phyloP scores from a whole-genome alignment of 1,140 invertebrate genomes.

The Paracyclopina nana region DNA sequence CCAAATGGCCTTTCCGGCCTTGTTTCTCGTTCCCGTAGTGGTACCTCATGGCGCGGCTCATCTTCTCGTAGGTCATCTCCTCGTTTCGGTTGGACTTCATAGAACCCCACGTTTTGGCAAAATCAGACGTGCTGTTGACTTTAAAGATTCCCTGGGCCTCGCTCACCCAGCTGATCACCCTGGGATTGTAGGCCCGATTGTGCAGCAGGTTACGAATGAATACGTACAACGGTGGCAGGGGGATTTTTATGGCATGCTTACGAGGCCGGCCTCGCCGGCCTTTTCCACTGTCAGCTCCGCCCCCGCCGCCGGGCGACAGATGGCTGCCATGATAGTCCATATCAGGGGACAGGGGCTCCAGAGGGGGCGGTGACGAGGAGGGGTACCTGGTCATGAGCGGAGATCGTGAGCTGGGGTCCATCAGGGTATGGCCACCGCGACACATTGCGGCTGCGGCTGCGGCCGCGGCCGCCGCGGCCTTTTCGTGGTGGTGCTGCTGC shows the following conservation, averaged over 20 bases:
- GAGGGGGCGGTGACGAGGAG: too few relatives aligned
- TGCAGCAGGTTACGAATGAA: constrained; percentile 15
- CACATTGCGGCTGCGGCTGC: too few relatives aligned
- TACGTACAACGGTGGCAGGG: constrained; percentile 12
- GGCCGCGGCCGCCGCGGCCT: too few relatives aligned
- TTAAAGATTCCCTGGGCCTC: constrained; percentile 6
- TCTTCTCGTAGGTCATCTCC: constrained; percentile 15
- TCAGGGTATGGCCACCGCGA: too few relatives aligned
- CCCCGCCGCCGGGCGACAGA: too few relatives aligned
- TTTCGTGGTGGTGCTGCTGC: too few relatives aligned
- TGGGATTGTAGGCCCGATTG: constrained; percentile 12
- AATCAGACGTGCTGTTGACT: constrained; percentile 7
- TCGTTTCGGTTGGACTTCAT: constrained; percentile 13
- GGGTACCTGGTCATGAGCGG: too few relatives aligned
- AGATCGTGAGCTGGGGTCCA: too few relatives aligned
- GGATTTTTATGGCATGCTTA: constrained; percentile 10
- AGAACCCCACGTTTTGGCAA: constrained; percentile 11
- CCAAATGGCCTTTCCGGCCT: constrained; percentile 13
- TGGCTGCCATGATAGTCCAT: too few relatives aligned
- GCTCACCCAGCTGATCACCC: constrained; percentile 7
- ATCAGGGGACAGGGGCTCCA: too few relatives aligned
- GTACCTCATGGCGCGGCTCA: constrained; percentile 14
- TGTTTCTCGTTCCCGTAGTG: constrained; percentile 14
- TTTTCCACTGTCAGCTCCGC: not conserved
- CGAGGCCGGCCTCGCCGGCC: constrained; percentile 11